Evolutionary conservation across 2,113 vertebrate genomes (phyloP), one percentile per base, ranked within the genome.

Genomic region (Suncus etruscus): DNA sequence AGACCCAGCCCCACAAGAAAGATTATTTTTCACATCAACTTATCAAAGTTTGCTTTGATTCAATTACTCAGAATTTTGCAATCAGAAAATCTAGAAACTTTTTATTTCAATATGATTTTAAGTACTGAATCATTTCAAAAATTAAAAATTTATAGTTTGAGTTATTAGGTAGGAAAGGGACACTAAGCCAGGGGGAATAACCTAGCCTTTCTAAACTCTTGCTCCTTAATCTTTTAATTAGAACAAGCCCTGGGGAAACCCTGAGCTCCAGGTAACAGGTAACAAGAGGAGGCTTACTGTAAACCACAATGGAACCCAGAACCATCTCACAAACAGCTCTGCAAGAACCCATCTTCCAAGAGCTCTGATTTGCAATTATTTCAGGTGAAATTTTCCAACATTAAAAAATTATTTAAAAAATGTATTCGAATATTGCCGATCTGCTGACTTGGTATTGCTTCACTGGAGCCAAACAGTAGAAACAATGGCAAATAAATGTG

Each of bases 51-150:
- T 65, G 47, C 82, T 87, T 90, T 92, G 94, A 87, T 83, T 27
- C 65, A 85, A 15, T 95, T 96, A 94, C 76, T 29, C 86, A 94
- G 93, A 96, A 93, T 91, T 96, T 76, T 66, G 18, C 58, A 90
- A 91, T 94, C 83, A 88, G 31, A 92, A 86, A 90, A 95, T 91
- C 90, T 95, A 91, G 75, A 95, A 85, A 65, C 63, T 22, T 87
- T 94, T 95, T 83, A 87, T 83, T 94, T 83, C 31, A 68, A 58
- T 3, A 11, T 63, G 78, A 93, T 69, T 11, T 79, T 80, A 93
- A 86, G 72, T 39, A 16, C 92, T 58, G 79, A 95, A 92, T 95
- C 93, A 95, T 93, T 89, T 77, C 8, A n/a, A 91, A 92, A 96
- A 80, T 48, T 68, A 79, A 31, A 93, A 86, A 72, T 75, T 32